Base-by-base conservation (phyloP, 2,888 invertebrate species). In the Parnassius smintheus region DNA sequence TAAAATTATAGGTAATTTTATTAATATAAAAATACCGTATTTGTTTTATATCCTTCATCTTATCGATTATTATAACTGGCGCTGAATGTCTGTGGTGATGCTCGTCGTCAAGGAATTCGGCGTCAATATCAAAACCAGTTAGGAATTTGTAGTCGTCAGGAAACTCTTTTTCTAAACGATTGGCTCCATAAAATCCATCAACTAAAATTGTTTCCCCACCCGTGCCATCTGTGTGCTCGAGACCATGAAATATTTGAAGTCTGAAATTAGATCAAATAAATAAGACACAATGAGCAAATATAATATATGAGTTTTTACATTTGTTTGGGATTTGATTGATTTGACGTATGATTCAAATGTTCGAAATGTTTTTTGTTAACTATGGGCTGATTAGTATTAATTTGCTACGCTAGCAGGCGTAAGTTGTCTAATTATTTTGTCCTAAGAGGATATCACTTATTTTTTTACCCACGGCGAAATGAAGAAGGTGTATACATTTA, bases 191-290 rank as follows among this genome's bases (percentile, higher is more conserved):
- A 75, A 96, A 94, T 0, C 96, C 96, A 75, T 97, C 97, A 0
- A 95, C 94, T 2, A 97, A 86, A 52, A 95, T 85, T 0, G 94
- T 96, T 68, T 96, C 94, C 0, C 97, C 97, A 0, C 97, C 96
- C 0, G 77, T 82, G 0, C 94, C 94, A 10, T 93, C 92, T 7
- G 72, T 71, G 60, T 91, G 90, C 59, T 89, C 83, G 2, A 92
- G 56, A 62, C 91, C 88, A 63, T 92, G 92, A 0, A 92, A 76
- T 18, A 92, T 78, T 76, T 92, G 92, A 4, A 92, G 77, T 0
- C 92, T 92, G 71, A 25, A 77, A 73, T 25, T 25, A 25, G 25
- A 25, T 2, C 25, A 25, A 25, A 25, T 25, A 25, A 25, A 2
- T 25, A 25, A 25, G 25, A 25, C 3, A 25, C 0, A 25, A 25